Evolutionary conservation across 2,888 invertebrate genomes (phyloP).

Genomic region (Seira sanloemensis): DNA sequence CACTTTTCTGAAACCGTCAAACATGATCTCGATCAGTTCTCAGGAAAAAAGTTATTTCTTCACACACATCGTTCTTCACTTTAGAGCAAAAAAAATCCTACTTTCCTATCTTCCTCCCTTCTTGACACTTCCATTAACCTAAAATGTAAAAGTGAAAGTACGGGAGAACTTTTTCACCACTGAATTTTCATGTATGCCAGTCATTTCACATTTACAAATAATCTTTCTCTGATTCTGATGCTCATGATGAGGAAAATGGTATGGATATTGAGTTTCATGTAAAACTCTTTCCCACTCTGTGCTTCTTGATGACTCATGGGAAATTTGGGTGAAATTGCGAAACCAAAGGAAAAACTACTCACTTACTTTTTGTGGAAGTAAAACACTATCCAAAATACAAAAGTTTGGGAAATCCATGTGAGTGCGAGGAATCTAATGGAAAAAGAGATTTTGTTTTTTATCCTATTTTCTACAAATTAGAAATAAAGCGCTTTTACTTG

Average conservation of each 20-base stretch:
- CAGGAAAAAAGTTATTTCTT: background rate
- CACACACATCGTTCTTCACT: background rate
- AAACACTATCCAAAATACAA: too few relatives aligned
- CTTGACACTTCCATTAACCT: conserved; percentile 61
- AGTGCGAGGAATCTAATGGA: too few relatives aligned
- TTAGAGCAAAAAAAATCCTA: conserved; percentile 29
- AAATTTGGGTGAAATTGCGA: background rate
- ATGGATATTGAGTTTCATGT: conserved; percentile 37
- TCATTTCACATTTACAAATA: conserved; percentile 36
- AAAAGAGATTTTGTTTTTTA: conserved; percentile 26
- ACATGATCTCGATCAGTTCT: background rate
- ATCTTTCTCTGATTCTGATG: conserved; percentile 16
- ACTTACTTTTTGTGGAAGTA: too few relatives aligned
- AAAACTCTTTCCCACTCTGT: background rate
- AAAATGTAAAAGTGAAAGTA: conserved; percentile 24
- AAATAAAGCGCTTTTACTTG: conserved; percentile 42
- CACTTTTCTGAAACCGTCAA: background rate
- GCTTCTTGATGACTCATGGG: background rate
- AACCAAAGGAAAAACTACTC: background rate
- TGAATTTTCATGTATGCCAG: conserved; percentile 12
- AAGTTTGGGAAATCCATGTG: conserved; percentile 38
- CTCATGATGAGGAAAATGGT: background rate
- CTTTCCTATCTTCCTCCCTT: conserved; percentile 34
- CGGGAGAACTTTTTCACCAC: background rate
- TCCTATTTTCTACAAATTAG: conserved; percentile 58